Conservation (phyloP, 2,797 vertebrate genomes). For the Vultur gryphus region DNA sequence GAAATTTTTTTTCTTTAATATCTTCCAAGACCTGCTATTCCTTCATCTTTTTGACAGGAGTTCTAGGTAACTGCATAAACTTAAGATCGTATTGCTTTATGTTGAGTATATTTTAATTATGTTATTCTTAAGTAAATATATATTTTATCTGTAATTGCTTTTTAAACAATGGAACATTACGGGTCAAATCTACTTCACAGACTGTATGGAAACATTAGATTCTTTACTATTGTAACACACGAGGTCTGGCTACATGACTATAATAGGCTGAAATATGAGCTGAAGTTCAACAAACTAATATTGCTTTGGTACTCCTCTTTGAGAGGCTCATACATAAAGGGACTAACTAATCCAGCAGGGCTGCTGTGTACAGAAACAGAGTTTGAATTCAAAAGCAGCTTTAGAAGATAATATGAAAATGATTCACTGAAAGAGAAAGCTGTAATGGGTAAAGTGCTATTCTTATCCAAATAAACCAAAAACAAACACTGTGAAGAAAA, state of each 20-base stretch:
- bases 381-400: neutral
- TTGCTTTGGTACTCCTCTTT: neutral
- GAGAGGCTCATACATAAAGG: neutral
- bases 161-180: neutral
- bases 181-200: neutral
- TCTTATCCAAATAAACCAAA: neutral
- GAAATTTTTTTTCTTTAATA: neutral
- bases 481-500: neutral
- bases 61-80: neutral
- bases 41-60: neutral
- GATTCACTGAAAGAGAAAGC: neutral
- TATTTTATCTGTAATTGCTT: neutral
- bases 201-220: neutral
- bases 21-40: neutral
- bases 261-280: neutral
- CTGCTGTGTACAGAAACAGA: neutral
- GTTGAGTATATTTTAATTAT: neutral
- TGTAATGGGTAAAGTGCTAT: neutral
- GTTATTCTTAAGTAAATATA: neutral
- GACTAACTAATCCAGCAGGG: neutral
- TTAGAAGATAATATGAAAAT: neutral
- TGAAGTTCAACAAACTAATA: neutral
- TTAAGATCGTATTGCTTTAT: neutral
- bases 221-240: neutral
- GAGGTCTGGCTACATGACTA: neutral